phyloP scores from a whole-genome alignment of 1,140 invertebrate species.

The Notospermus geniculatus region DNA sequence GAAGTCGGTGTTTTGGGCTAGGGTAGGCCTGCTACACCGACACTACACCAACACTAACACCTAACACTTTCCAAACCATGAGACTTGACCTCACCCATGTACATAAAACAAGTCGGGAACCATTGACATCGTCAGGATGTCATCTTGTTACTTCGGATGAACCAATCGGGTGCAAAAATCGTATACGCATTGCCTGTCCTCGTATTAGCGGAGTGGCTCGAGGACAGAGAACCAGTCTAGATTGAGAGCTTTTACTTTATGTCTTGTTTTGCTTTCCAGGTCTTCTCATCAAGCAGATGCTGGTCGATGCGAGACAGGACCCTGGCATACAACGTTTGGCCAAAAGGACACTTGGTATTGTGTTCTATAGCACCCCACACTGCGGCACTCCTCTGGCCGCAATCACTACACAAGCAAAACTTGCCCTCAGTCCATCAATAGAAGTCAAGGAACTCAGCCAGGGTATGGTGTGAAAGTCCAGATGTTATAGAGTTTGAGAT shows the following conservation, averaged over 20 bases:
- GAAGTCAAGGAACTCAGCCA: conserved; percentile 77
- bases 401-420: conserved; percentile 55
- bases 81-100: too few species aligned
- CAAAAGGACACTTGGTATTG: conserved; percentile 68
- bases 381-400: conserved; percentile 69
- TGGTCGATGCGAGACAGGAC: conserved; percentile 60
- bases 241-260: background rate
- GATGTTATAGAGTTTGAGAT: too few species aligned
- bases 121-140: too few species aligned
- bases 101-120: too few species aligned
- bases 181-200: background rate
- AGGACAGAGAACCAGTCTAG: too few species aligned
- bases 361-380: conserved; percentile 81
- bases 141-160: too few species aligned
- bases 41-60: too few species aligned
- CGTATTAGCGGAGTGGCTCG: too few species aligned
- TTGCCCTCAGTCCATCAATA: conserved; percentile 72
- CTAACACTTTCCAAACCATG: too few species aligned
- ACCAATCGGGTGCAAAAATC: background rate
- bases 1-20: too few species aligned
- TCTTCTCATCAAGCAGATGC: conserved; percentile 74
- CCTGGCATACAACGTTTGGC: conserved; percentile 57
- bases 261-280: conserved; percentile 47
- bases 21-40: too few species aligned
- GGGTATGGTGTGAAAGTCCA: conserved; percentile 57